Evolutionary conservation across 2,113 vertebrate species (phyloP).

Genomic region (Bubo bubo): DNA sequence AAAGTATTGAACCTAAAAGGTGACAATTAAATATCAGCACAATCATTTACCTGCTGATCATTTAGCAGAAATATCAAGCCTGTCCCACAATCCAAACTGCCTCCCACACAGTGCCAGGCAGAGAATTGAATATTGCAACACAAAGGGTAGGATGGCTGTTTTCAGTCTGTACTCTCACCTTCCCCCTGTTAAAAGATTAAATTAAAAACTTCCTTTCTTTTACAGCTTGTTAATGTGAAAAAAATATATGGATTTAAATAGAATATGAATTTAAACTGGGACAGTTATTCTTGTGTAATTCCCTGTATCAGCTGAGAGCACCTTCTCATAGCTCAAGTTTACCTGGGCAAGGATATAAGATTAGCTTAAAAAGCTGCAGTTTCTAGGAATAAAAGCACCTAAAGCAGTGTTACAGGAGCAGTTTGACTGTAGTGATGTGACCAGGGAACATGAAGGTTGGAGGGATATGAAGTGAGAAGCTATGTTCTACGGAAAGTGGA

Average conservation of each 20-base stretch:
- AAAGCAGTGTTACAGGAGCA: neutral
- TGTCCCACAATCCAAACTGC: neutral
- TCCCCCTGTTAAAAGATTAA: neutral
- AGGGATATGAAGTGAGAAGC: neutral
- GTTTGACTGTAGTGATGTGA: neutral
- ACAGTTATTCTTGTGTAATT: neutral
- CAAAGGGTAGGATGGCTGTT: neutral
- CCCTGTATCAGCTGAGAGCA: neutral
- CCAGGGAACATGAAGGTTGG: neutral
- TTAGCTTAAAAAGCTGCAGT: neutral
- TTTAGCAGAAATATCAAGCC: slow-evolving; percentile 38
- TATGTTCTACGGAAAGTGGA: neutral
- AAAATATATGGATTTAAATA: neutral
- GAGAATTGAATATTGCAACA: neutral
- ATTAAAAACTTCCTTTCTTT: neutral
- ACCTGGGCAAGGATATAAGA: neutral
- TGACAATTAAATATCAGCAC: slow-evolving; percentile 41
- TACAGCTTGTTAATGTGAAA: neutral
- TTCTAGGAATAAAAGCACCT: neutral
- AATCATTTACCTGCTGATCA: neutral
- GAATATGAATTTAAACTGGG: neutral
- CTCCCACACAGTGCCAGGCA: neutral
- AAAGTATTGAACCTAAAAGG: slow-evolving; percentile 23
- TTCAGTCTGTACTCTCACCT: neutral
- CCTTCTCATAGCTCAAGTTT: neutral